phyloP scores from a whole-genome alignment of 2,888 invertebrate species.

The Nudaria mundana region DNA sequence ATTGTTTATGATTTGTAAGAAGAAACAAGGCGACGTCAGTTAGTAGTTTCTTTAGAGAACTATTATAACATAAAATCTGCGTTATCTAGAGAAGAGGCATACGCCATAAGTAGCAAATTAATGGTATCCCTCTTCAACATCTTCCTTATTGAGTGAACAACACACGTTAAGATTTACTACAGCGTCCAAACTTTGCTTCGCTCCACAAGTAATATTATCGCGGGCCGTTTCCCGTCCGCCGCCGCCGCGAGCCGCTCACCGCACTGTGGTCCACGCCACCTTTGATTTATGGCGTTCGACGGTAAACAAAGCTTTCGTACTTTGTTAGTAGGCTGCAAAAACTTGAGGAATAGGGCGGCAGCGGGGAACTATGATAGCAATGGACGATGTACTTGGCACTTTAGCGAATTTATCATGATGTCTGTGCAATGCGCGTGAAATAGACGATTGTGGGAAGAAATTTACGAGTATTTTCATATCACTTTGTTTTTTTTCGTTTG shows the following conservation, averaged over 20 bases:
- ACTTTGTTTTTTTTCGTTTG: background rate
- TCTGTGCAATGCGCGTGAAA: background rate
- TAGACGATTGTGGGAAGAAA: background rate
- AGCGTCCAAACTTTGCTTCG: background rate
- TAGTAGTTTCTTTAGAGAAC: no score
- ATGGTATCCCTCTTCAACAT: no score
- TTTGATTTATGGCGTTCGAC: conserved; percentile 27
- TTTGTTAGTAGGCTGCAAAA: conserved; percentile 19
- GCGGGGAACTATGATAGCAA: conserved; percentile 1
- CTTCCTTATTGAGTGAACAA: background rate
- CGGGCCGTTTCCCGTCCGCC: no score
- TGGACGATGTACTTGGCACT: background rate
- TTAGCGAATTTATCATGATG: background rate
- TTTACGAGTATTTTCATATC: background rate
- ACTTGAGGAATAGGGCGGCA: conserved; percentile 12
- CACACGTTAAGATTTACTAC: background rate
- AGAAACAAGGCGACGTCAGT: no score
- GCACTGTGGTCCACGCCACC: conserved; percentile 11
- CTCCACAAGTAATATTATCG: conserved; percentile 20
- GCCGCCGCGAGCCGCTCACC: no score
- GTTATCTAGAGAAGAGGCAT: no score
- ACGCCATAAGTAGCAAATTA: no score
- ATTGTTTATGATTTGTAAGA: no score
- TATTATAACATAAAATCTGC: no score
- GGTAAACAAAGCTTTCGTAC: conserved; percentile 23